Conservation (phyloP, 2,888 invertebrate genomes). For the Eudasyphora cyanicolor region DNA sequence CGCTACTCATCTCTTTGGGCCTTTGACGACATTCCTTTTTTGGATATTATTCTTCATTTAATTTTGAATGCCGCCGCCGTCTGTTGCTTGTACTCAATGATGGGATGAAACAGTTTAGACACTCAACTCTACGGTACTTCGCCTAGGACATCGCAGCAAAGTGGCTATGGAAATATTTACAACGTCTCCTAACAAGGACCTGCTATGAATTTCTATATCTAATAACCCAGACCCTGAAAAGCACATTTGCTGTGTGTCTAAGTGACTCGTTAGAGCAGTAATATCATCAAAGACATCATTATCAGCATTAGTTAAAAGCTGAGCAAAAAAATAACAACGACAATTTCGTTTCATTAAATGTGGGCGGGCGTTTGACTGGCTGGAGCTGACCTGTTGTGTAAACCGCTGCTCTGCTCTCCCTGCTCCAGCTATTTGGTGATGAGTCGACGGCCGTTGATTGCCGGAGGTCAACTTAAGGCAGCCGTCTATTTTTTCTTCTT, state of each 20-base stretch:
- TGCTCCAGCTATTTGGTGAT: no score
- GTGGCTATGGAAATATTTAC: no score
- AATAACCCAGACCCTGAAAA: no score
- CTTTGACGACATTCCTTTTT: neutral
- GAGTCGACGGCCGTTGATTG: neutral
- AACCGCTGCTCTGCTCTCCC: neutral
- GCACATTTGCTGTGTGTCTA: no score
- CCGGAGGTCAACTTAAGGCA: neutral
- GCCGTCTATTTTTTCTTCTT: neutral
- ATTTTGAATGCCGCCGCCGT: neutral
- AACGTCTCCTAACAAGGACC: no score
- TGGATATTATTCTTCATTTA: neutral
- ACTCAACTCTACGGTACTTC: no score
- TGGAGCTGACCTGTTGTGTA: neutral
- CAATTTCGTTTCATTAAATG: conserved; percentile 4
- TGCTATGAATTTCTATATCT: no score
- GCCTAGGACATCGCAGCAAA: no score
- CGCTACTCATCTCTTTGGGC: neutral
- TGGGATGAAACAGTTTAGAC: no score
- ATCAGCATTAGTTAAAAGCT: no score
- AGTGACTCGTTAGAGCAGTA: neutral
- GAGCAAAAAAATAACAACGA: neutral
- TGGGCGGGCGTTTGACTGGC: neutral
- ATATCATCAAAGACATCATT: neutral
- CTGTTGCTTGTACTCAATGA: neutral